A percentile compares a stretch with the other conserved stretches of the same genome.
Evolutionary conservation across 1,140 invertebrate species (phyloP).

Genomic region (Lepidurus packardi): DNA sequence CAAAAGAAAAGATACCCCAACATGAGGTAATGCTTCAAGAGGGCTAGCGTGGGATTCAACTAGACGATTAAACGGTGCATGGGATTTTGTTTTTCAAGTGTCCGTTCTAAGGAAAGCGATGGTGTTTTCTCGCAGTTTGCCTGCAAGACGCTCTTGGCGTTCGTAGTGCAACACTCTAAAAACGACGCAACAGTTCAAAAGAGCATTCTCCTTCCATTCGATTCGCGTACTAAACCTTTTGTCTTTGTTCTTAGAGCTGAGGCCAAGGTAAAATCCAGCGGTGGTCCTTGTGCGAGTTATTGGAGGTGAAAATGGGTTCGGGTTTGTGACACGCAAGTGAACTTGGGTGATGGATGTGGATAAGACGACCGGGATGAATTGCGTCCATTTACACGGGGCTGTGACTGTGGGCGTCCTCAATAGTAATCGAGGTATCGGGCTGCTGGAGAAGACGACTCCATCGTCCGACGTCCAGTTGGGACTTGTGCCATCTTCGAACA

Average conservation of each 20-base stretch:
- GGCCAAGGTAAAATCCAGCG: too few relatives aligned
- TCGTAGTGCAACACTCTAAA: neutral
- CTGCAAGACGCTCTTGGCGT: neutral
- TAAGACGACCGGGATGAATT: neutral
- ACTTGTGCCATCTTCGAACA: neutral
- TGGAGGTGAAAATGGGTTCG: neutral
- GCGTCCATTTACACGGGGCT: neutral
- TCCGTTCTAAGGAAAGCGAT: neutral
- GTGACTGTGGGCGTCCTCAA: neutral
- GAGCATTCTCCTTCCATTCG: too few relatives aligned
- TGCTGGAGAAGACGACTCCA: neutral
- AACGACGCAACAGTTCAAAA: too few relatives aligned
- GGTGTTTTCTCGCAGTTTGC: neutral
- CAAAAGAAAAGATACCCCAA: neutral
- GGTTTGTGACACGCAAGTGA: neutral
- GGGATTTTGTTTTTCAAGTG: neutral
- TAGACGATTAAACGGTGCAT: neutral
- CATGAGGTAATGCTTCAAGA: neutral
- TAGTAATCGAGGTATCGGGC: neutral
- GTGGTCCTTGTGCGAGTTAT: neutral
- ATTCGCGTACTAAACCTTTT: too few relatives aligned
- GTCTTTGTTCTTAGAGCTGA: too few relatives aligned
- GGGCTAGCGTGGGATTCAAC: neutral
- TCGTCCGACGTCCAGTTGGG: neutral
- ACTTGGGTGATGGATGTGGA: neutral